A percentile compares a stretch with the other conserved stretches of the same genome.
Conservation (phyloP, 64 coral and sea anemone genomes). For the Orbicella faveolata region DNA sequence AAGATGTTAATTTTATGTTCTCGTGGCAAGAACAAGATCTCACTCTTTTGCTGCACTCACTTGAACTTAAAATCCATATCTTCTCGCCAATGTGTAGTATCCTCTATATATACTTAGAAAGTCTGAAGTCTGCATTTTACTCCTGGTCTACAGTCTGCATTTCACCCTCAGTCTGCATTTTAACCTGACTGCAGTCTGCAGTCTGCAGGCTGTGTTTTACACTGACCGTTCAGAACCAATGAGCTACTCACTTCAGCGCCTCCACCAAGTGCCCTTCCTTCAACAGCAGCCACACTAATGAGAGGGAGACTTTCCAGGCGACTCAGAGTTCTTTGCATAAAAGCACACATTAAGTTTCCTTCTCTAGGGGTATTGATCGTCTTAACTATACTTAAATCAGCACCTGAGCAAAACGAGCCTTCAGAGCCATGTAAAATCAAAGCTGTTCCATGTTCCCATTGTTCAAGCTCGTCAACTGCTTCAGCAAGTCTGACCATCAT, state of each 20-base stretch:
- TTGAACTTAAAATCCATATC: too few species aligned
- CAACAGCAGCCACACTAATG: constrained; percentile 73
- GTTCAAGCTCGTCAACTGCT: constrained; percentile 65
- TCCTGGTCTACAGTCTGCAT: too few species aligned
- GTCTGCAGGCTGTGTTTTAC: too few species aligned
- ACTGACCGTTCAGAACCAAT: not conserved
- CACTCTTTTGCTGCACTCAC: too few species aligned
- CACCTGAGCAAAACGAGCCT: constrained; percentile 87
- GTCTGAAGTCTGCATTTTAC: too few species aligned
- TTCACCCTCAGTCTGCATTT: too few species aligned
- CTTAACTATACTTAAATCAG: constrained; percentile 81
- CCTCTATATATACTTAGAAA: too few species aligned
- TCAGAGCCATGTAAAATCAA: constrained; percentile 70
- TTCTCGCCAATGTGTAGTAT: too few species aligned
- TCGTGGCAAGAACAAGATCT: too few species aligned
- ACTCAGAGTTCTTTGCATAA: constrained; percentile 88
- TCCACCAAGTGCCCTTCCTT: constrained; percentile 87
- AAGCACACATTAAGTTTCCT: constrained; percentile 83
- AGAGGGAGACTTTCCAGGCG: constrained; percentile 70
- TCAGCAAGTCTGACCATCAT: constrained; percentile 86
- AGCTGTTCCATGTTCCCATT: constrained; percentile 82
- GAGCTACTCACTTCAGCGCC: constrained; percentile 76
- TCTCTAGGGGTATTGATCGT: constrained; percentile 72
- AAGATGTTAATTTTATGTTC: too few species aligned
- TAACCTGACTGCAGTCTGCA: too few species aligned